Evolutionary conservation across 2,888 invertebrate species (phyloP), one percentile per base, ranked within the genome.

Genomic region (Drosophila borborema): DNA sequence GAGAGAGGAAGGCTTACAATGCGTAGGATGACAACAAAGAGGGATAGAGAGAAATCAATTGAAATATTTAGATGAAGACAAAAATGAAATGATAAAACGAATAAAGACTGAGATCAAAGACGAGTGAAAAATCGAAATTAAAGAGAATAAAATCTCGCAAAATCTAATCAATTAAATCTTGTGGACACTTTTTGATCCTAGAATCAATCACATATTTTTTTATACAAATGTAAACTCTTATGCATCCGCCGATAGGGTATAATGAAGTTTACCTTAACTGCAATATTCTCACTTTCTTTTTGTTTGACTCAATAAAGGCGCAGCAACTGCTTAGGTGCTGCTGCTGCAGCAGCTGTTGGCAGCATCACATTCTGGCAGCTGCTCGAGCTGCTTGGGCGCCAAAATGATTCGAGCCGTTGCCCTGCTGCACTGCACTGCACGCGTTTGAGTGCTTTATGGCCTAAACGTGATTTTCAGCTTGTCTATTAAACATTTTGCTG

Each of bases 401-500:
- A 55, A 53, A 67, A 63, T 54, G 64, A 41, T 41, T 53, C 54
- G 38, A 70, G 74, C 60, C 63, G 12, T 18, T 67, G 54, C 16
- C 40, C 23, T 61, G 49, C 49, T 75, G 54, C 64, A 58, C 41
- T 64, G 60, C 70, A 54, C 38, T 14, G 40, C 54, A 71, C 59
- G 74, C 68, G 64, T 71, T 65, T 66, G 64, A 80, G 66, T 64
- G 49, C 73, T 79, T 86, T 83, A 90, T 86, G 86, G 77, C 69
- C 72, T 81, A 82, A 73, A 90, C 90, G 90, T 86, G 90, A 90
- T 86, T 89, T 77, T 74, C 69, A 66, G 72, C 58, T 64, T 79
- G 86, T 82, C 73, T 81, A 76, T 88, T 88, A 90, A 82, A 78
- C 69, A 67, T 69, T 63, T 56, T 63, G 66, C 48, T 12, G 20